Evolutionary conservation across 2,113 vertebrate genomes (phyloP), one percentile per base, ranked within the genome.

Genomic region (Dromas ardeola): DNA sequence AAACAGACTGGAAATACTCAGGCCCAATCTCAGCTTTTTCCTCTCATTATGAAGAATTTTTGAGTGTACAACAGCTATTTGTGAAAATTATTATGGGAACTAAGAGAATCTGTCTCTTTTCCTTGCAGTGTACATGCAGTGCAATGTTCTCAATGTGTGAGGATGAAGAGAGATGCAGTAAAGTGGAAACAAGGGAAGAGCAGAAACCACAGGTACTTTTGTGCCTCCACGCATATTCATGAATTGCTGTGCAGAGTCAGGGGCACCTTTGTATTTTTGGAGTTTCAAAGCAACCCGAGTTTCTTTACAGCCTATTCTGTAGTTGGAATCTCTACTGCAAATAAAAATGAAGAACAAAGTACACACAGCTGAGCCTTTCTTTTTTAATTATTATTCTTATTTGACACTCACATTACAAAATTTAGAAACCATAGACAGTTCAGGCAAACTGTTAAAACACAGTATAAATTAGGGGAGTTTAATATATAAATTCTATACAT

Each of bases 371-470:
- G 2, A 86, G 61, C n/a, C 42, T 47, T 52, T 66, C 74, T 79
- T 81, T 45, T 83, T 59, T 95, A 65, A 80, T 97, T 88, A 84
- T 96, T 86, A 45, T 90, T 92, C 30, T 92, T 94, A 95, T 97
- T 91, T 93, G 96, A 98, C 97, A 97, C 96, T 90, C 96, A 98
- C 97, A 96, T 98, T 98, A 98, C 98, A 98, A 98, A 98, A 98
- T 97, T 95, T 98, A 97, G 94, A 98, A 98, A 98, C 95, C 93
- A 98, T 97, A 97, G 95, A 98, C 97, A 97, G 96, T 97, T 96
- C 97, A 98, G 97, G 97, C 97, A 98, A 97, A 98, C 98, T 98
- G 98, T 98, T 98, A 98, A 98, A 98, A 98, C 98, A 98, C 98
- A 98, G 98, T 98, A 98, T 98, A 98, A 98, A 97, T 98, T 98